Percentiles rank a stretch among this genome's conserved stretches.
These are phyloP conservation scores for Callyntrura sp. DNA, from an alignment of 2,888 invertebrate species.

Conservation along the genomic window DNA sequence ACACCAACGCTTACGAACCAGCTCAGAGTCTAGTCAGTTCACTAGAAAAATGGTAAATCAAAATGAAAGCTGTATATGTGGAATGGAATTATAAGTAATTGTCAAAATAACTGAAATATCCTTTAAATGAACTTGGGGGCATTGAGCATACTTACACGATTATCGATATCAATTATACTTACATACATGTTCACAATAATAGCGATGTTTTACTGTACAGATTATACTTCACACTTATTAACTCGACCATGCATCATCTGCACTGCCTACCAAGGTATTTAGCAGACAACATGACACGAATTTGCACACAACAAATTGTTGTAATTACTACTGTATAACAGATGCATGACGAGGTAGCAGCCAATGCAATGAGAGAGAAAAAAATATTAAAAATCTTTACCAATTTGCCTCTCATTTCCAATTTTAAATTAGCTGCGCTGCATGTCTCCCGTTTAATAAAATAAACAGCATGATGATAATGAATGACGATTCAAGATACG, in stretches of 20 bases:
- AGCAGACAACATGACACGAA: slow-evolving; percentile 62
- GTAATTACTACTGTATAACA: slow-evolving; percentile 53
- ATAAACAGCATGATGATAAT: too few species aligned
- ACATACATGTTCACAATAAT: neutral
- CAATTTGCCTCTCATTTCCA: neutral
- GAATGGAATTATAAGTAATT: too few species aligned
- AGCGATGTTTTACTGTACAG: neutral
- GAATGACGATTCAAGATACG: too few species aligned
- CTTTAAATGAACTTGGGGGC: too few species aligned
- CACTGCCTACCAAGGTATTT: slow-evolving; percentile 36
- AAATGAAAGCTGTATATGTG: too few species aligned
- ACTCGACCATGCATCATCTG: too few species aligned
- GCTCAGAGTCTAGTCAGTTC: too few species aligned
- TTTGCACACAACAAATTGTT: slow-evolving; percentile 41
- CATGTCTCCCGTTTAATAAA: too few species aligned
- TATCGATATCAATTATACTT: neutral
- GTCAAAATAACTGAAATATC: too few species aligned
- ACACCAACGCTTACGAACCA: too few species aligned
- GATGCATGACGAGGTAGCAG: neutral
- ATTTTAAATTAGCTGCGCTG: too few species aligned
- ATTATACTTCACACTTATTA: neutral
- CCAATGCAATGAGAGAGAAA: neutral
- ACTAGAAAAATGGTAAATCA: neutral
- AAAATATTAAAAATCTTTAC: neutral
- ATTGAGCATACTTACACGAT: too few species aligned